Conservation (phyloP, 2,113 vertebrate genomes). For the Sakesphorus luctuosus region DNA sequence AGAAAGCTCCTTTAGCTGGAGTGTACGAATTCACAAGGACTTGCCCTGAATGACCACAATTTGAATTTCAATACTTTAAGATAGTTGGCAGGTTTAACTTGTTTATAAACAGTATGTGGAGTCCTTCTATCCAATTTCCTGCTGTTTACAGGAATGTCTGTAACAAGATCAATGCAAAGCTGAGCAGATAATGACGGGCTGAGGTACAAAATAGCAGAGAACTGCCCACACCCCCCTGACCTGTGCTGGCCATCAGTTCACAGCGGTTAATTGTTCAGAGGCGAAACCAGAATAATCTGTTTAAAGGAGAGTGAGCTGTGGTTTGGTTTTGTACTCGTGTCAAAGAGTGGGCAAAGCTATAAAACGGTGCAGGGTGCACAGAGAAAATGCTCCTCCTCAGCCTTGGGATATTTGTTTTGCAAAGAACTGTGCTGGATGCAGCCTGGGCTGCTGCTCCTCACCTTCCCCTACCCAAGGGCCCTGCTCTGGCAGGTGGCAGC, state of each 20-base stretch:
- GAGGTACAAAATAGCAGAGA: background rate
- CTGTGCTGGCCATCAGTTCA: background rate
- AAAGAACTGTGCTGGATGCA: background rate
- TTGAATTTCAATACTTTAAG: background rate
- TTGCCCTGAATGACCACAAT: background rate
- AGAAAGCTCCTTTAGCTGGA: background rate
- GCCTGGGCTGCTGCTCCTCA: background rate
- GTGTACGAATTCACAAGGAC: background rate
- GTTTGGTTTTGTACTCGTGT: background rate
- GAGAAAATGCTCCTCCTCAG: background rate
- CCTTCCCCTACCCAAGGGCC: background rate
- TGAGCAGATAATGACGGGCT: background rate
- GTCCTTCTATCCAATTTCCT: background rate
- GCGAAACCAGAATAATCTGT: background rate
- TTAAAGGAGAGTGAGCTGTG: background rate
- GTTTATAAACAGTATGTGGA: background rate
- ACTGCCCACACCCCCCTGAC: rapidly evolving
- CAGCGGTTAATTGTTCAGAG: background rate
- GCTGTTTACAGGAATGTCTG: background rate
- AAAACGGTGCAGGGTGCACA: background rate
- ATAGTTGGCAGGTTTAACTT: background rate
- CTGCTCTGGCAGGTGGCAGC: background rate
- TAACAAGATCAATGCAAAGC: background rate
- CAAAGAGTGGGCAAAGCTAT: background rate
- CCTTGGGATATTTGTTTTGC: background rate